Evolutionary conservation across 2,888 invertebrate species (phyloP).

Genomic region (Pachycephus smyrnensis): DNA sequence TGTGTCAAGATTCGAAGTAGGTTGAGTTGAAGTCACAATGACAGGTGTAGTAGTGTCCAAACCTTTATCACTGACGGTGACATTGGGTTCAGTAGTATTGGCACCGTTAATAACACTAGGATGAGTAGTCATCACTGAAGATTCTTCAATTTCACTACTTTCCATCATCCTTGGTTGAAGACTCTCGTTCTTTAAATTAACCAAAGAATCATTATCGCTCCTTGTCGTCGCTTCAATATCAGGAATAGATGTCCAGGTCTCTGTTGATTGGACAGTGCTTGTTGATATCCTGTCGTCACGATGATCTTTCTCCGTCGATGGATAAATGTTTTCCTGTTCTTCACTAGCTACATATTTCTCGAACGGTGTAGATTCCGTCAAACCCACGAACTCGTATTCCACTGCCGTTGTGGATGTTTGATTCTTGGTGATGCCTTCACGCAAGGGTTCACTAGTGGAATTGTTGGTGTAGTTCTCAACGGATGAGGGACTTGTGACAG

Average conservation of each 20-base stretch:
- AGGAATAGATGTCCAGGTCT: not conserved
- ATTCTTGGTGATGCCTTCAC: not conserved
- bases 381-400: conserved; percentile 55
- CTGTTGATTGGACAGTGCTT: not conserved
- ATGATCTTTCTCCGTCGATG: not conserved
- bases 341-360: conserved; percentile 19
- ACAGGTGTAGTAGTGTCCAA: not conserved
- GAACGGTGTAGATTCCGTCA: conserved; percentile 41
- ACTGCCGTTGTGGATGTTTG: conserved; percentile 41
- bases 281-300: not conserved
- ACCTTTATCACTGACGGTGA: not conserved
- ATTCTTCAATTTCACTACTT: not conserved
- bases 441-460: not conserved
- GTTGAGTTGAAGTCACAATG: not conserved
- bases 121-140: not conserved
- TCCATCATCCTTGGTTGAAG: not conserved
- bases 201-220: not conserved
- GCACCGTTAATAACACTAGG: not conserved
- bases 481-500: not conserved
- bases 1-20: not conserved
- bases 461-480: not conserved
- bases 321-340: not conserved
- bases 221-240: not conserved
- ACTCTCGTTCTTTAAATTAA: not conserved
- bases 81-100: not conserved